Evolutionary conservation across 2,888 invertebrate species (phyloP).

Genomic region (Aethes cnicana): DNA sequence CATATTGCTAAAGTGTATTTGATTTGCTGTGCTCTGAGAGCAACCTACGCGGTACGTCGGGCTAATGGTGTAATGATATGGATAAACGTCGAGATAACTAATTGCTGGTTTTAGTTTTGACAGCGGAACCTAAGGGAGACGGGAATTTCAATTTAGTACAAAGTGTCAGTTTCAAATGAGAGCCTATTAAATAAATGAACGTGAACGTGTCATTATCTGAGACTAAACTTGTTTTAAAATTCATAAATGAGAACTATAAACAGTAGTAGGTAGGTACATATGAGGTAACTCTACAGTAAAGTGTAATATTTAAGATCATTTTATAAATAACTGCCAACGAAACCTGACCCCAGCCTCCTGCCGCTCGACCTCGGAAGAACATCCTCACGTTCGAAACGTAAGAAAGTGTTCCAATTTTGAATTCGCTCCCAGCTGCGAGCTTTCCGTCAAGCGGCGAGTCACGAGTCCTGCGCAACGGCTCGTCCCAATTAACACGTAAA

Average conservation of each 20-base stretch:
- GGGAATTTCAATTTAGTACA: constrained; percentile 21
- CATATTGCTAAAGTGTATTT: constrained; percentile 56
- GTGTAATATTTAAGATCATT: not conserved
- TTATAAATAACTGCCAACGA: constrained; percentile 8
- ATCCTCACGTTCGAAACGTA: constrained; percentile 44
- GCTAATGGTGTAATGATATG: constrained; percentile 56
- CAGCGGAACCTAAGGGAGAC: constrained; percentile 25
- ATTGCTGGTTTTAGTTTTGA: constrained; percentile 39
- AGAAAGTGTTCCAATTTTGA: constrained; percentile 61
- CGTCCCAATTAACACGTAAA: constrained; percentile 39
- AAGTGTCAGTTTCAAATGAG: constrained; percentile 10
- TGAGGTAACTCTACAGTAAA: too few relatives aligned
- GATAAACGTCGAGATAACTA: constrained; percentile 54
- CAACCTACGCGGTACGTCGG: constrained; percentile 53
- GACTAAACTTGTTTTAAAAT: too few relatives aligned
- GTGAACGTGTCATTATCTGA: too few relatives aligned
- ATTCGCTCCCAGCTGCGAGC: constrained; percentile 45
- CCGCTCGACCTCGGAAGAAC: constrained; percentile 41
- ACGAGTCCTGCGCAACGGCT: constrained; percentile 44
- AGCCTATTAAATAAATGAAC: not conserved
- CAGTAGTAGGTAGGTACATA: too few relatives aligned
- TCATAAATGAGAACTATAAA: too few relatives aligned
- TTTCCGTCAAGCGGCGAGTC: constrained; percentile 45
- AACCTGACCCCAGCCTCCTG: constrained; percentile 41
- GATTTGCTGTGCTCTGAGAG: constrained; percentile 56